phyloP scores from a whole-genome alignment of 1,140 invertebrate genomes.

The Meloidogyne hapla region DNA sequence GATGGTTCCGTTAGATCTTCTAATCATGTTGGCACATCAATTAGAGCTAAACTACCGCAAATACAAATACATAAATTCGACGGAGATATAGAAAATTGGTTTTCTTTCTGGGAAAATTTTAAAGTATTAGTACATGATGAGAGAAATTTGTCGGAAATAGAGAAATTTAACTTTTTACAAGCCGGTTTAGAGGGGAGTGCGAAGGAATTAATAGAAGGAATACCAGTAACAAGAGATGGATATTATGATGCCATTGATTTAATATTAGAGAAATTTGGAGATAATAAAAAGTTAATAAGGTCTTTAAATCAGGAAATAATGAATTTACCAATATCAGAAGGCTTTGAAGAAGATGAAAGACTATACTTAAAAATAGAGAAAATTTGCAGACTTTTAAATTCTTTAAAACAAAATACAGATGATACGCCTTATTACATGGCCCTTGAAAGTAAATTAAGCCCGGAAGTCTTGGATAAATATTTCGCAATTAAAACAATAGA shows the following conservation, averaged over 20 bases:
- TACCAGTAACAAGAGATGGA: neutral
- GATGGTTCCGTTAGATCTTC: too few relatives aligned
- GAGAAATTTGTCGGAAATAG: too few relatives aligned
- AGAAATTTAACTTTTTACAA: too few relatives aligned
- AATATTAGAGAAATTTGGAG: neutral
- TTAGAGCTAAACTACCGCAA: too few relatives aligned
- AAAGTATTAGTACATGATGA: too few relatives aligned
- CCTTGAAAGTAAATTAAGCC: neutral
- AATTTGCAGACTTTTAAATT: neutral
- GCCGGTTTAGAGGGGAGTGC: neutral
- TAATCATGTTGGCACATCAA: too few relatives aligned
- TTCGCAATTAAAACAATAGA: neutral
- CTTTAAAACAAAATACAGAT: neutral
- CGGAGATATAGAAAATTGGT: too few relatives aligned
- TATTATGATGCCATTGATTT: constrained; percentile 11
- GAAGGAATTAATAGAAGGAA: neutral
- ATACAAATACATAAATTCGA: too few relatives aligned
- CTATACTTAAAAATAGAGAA: constrained; percentile 3
- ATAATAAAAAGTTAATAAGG: neutral
- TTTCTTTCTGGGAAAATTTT: too few relatives aligned
- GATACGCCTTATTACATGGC: neutral
- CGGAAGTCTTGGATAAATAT: constrained; percentile 11
- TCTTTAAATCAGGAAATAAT: neutral
- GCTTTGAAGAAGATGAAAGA: neutral
- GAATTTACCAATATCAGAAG: neutral